Evolutionary conservation across 2,113 vertebrate genomes (phyloP).

Genomic region (Corvus hawaiiensis): DNA sequence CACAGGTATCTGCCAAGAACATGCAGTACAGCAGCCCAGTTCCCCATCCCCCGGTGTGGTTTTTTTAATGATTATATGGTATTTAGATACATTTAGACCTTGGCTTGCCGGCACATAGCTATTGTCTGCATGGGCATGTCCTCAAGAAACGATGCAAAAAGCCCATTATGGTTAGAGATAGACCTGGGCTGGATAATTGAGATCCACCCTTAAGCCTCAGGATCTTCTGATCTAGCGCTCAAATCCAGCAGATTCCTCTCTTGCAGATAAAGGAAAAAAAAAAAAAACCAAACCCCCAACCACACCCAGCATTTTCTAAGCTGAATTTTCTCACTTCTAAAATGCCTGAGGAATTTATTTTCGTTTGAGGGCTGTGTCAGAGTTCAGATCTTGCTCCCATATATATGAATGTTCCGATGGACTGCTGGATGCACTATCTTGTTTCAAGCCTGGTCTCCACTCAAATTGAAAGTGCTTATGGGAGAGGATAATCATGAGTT

Average conservation of each 20-base stretch:
- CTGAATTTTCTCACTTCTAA: not conserved
- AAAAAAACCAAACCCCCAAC: not conserved
- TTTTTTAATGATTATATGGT: not conserved
- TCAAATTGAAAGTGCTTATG: not conserved
- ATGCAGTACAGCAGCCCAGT: not conserved
- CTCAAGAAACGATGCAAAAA: constrained; percentile 1
- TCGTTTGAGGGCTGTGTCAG: not conserved
- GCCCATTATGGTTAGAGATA: constrained; percentile 13
- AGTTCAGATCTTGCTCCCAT: not conserved
- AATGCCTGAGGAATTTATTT: not conserved
- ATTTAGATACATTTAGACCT: not conserved
- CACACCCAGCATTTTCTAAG: not conserved
- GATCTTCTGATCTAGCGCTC: constrained; percentile 11
- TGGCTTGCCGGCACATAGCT: constrained; percentile 10
- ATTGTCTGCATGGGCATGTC: constrained; percentile 30
- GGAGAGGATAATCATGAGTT: not conserved
- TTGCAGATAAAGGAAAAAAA: not conserved
- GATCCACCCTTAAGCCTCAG: constrained; percentile 17
- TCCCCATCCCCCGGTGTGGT: not conserved
- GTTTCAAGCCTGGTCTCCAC: not conserved
- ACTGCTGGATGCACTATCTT: not conserved
- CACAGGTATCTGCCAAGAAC: not conserved
- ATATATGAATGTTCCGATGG: not conserved
- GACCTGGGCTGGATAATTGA: not conserved
- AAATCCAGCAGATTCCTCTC: not conserved